A percentile compares a stretch with the other conserved stretches of the same genome.
These are phyloP conservation scores for Leptopilina syphax DNA, from an alignment of 2,888 invertebrate genomes.

Conservation along the genomic window DNA sequence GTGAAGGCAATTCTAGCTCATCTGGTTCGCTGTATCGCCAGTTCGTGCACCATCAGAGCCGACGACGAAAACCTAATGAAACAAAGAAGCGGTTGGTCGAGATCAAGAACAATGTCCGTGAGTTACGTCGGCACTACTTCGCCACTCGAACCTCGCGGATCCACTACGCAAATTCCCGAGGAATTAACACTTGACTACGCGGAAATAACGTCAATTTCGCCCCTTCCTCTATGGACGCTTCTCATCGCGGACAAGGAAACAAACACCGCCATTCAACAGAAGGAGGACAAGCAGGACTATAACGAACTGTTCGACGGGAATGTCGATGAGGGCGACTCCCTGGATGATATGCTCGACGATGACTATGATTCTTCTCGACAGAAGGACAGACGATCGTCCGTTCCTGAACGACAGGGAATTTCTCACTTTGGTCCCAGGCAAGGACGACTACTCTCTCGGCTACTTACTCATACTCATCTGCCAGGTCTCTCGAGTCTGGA, in stretches of 20 bases:
- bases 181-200: constrained; percentile 95
- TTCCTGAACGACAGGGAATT: constrained; percentile 85
- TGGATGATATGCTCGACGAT: constrained; percentile 89
- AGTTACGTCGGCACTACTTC: constrained; percentile 89
- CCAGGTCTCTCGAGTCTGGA: constrained; percentile 97
- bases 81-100: constrained; percentile 88
- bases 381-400: constrained; percentile 83
- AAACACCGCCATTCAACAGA: constrained; percentile 70
- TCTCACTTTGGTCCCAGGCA: constrained; percentile 93
- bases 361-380: constrained; percentile 81
- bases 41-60: constrained; percentile 77
- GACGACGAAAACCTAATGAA: constrained; percentile 77
- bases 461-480: constrained; percentile 95
- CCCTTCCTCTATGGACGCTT: constrained; percentile 96
- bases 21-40: constrained; percentile 87
- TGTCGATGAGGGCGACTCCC: constrained; percentile 87
- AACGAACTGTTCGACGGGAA: constrained; percentile 93
- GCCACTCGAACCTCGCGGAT: constrained; percentile 87
- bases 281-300: constrained; percentile 84
- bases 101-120: constrained; percentile 92
- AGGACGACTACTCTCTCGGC: constrained; percentile 89
- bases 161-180: constrained; percentile 89
- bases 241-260: constrained; percentile 95
- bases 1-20: constrained; percentile 99
- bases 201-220: constrained; percentile 98